Evolutionary conservation across 1,140 invertebrate species (phyloP).

Genomic region (Adelges cooleyi): DNA sequence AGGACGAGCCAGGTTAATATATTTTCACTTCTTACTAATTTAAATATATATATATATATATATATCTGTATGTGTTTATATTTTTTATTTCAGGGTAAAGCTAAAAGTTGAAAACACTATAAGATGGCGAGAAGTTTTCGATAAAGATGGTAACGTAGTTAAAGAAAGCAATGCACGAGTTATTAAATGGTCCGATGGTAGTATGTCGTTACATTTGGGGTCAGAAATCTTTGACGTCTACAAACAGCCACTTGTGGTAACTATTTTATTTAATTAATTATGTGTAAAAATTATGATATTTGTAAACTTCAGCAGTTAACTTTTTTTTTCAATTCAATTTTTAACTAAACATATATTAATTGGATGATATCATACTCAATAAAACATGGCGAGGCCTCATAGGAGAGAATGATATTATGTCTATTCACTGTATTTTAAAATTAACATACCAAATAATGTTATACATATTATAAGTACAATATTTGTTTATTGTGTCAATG

Average conservation of each 20-base stretch:
- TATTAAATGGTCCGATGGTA: conserved; percentile 95
- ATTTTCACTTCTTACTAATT: not conserved
- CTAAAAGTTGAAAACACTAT: conserved; percentile 96
- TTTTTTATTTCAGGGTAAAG: conserved; percentile 50
- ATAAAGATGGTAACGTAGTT: conserved; percentile 68
- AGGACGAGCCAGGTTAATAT: conserved; percentile 64
- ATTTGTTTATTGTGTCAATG: too few relatives aligned
- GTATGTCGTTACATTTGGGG: conserved; percentile 92
- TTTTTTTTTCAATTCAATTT: too few relatives aligned
- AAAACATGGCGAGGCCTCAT: too few relatives aligned
- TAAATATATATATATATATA: conserved; percentile 13
- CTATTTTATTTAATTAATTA: conserved; percentile 23
- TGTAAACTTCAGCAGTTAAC: too few relatives aligned
- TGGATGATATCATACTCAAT: too few relatives aligned
- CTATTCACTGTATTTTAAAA: too few relatives aligned
- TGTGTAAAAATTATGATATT: too few relatives aligned
- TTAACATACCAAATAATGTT: too few relatives aligned
- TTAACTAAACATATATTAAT: too few relatives aligned
- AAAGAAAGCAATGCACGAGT: conserved; percentile 93
- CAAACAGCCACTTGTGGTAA: conserved; percentile 72
- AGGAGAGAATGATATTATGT: too few relatives aligned
- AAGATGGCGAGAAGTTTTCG: conserved; percentile 79
- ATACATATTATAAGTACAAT: too few relatives aligned
- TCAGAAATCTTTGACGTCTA: conserved; percentile 97
- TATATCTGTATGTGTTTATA: not conserved